Percentiles rank a stretch among this genome's conserved stretches.
Conservation (phyloP, 2,797 vertebrate genomes). For the Gorsachius magnificus region DNA sequence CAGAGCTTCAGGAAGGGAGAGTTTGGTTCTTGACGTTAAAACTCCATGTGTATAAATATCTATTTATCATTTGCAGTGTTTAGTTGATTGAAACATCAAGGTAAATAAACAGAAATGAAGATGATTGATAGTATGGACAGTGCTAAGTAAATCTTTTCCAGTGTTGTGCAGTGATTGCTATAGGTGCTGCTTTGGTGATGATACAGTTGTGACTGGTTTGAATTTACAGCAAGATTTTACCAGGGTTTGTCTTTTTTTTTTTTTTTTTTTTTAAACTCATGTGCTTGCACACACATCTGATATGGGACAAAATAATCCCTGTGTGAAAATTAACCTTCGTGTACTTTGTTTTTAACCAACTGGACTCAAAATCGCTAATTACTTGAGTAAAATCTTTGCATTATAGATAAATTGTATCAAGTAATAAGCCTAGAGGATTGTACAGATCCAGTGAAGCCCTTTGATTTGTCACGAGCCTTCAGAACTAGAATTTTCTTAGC, state of each 20-base stretch:
- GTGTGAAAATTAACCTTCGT: not conserved
- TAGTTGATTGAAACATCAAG: not conserved
- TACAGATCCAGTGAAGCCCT: not conserved
- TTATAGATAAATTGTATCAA: not conserved
- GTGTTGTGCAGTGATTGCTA: not conserved
- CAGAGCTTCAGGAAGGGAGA: not conserved
- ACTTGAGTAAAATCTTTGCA: not conserved
- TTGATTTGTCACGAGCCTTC: not conserved
- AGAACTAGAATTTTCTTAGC: conserved; percentile 5
- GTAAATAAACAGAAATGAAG: not conserved
- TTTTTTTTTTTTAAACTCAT: not conserved
- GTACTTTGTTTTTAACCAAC: not conserved
- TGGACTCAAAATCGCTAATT: not conserved
- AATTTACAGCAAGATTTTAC: not conserved
- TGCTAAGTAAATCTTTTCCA: not conserved
- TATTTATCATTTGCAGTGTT: not conserved
- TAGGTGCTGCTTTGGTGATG: not conserved
- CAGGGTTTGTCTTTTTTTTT: not conserved
- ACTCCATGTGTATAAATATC: not conserved
- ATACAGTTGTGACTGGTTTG: not conserved
- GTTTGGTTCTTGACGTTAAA: not conserved
- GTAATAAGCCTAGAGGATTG: not conserved
- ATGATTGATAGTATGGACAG: not conserved
- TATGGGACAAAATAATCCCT: not conserved
- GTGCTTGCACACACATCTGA: not conserved